Percentiles rank a stretch among this genome's conserved stretches.
phyloP scores from a whole-genome alignment of 2,113 vertebrate genomes.

The Salvelinus fontinalis region DNA sequence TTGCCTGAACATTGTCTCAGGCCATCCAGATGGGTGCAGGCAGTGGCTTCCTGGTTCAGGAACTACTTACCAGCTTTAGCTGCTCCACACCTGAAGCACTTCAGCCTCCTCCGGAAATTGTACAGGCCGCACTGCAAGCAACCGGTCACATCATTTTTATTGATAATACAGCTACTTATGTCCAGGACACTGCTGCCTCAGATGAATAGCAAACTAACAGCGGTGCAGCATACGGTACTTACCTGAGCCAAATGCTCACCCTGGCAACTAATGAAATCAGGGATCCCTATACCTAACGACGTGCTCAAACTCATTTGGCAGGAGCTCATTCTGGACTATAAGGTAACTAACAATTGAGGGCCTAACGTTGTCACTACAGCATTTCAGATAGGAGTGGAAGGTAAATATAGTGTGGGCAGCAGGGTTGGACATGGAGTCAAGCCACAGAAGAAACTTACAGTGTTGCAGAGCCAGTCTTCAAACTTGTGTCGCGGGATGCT shows the following conservation, averaged over 20 bases:
- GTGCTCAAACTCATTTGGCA: neutral
- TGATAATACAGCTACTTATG: constrained; percentile 65
- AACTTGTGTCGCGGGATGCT: constrained; percentile 96
- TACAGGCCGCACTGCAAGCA: constrained; percentile 95
- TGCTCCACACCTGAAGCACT: constrained; percentile 98
- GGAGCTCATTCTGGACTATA: constrained; percentile 3
- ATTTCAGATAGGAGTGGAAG: neutral
- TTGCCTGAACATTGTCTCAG: constrained; percentile 34
- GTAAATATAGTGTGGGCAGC: neutral
- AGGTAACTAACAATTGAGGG: neutral
- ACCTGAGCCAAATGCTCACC: constrained; percentile 4
- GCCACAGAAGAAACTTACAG: constrained; percentile 76
- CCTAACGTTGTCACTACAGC: neutral
- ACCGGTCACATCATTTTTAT: constrained; percentile 79
- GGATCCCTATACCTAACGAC: neutral
- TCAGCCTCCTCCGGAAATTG: constrained; percentile 99
- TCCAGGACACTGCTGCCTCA: constrained; percentile 62
- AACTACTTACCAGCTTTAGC: constrained; percentile 92
- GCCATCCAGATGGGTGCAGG: constrained; percentile 58
- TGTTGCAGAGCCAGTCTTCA: constrained; percentile 99
- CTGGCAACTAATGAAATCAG: neutral
- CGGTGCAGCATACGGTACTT: neutral
- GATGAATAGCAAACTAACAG: constrained; percentile 58
- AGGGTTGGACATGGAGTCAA: constrained; percentile 7
- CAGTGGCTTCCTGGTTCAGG: constrained; percentile 64